Evolutionary conservation across 2,888 invertebrate genomes (phyloP), one percentile per base, ranked within the genome.

Genomic region (Cyclophora punctaria): DNA sequence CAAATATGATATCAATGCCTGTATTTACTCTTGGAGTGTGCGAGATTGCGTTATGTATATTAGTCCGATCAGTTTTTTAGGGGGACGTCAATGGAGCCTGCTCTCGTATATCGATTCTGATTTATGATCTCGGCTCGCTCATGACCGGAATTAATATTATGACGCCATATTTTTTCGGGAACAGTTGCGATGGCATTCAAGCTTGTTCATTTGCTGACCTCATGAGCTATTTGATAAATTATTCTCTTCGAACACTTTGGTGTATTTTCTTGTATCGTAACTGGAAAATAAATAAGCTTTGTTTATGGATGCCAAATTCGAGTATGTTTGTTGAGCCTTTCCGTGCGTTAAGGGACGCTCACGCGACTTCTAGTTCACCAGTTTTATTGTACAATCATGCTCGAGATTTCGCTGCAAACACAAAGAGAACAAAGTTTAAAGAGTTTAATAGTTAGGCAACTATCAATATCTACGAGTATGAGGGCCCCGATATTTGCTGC

Each of bases 91-190:
- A 66, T 67, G 64, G 57, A 64, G 62, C 60, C 50, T 56, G 57
- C 58, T 47, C 44, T 50, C 50, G 45, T 49, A 43, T 50, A 62
- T 63, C 63, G 57, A 63, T 63, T 67, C 59, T 72, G 69, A 75
- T 76, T 73, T 67, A 73, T 69, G 62, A 55, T 59, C 55, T 62
- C 53, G 49, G 52, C 59, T 62, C 58, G 64, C 51, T 68, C 66
- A 67, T 67, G 66, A 69, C 64, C 65, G 64, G 61, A 69, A 71
- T 73, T 68, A 66, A 73, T 74, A 55, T 64, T 70, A 69, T 62
- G 65, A 65, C 58, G 65, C 57, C 57, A 46, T 61, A 62, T 66
- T 55, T 20, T 60, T 53, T 50, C 43, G 44, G 53, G 48, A 41
- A 49, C 52, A 57, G 57, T 57, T 53, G 47, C 46, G 50, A 41